Evolutionary conservation across 2,888 invertebrate species (phyloP).

Genomic region (Tribolium freemani): DNA sequence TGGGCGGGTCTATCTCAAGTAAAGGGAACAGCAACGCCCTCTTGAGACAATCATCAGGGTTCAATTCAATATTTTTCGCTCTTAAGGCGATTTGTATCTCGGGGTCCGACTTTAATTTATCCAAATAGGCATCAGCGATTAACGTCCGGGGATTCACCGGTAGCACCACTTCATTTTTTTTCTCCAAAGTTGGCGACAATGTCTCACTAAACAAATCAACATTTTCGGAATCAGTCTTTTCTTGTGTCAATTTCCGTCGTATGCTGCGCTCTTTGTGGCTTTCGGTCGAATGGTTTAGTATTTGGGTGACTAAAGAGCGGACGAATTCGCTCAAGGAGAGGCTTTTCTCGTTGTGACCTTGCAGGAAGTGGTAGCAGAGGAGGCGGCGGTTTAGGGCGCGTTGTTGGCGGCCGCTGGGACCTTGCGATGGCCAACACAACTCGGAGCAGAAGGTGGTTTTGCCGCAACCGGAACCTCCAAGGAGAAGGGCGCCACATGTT

Average conservation of each 20-base stretch:
- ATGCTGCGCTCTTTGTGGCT: conserved; percentile 67
- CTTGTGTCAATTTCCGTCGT: conserved; percentile 61
- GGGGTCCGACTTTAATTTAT: conserved; percentile 81
- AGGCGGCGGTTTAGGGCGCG: conserved; percentile 82
- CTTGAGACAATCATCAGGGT: conserved; percentile 93
- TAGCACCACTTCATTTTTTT: conserved; percentile 59
- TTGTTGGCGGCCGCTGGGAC: conserved; percentile 78
- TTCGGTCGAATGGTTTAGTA: conserved; percentile 79
- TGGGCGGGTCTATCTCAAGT: conserved; percentile 87
- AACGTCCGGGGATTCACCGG: conserved; percentile 73
- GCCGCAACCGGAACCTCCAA: conserved; percentile 93
- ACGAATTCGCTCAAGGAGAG: conserved; percentile 90
- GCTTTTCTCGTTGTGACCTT: conserved; percentile 88
- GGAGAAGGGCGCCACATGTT: conserved; percentile 88
- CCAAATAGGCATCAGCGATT: conserved; percentile 85
- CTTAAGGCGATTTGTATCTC: conserved; percentile 85
- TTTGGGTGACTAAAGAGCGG: conserved; percentile 86
- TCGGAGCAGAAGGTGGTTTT: conserved; percentile 93
- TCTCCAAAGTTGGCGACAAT: conserved; percentile 56
- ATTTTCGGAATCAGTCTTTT: conserved; percentile 50
- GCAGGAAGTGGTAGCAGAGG: conserved; percentile 89
- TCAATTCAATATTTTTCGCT: conserved; percentile 86
- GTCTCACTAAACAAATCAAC: conserved; percentile 56
- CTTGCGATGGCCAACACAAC: conserved; percentile 79
- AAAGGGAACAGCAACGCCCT: conserved; percentile 90